Conservation (phyloP, 2,113 vertebrate species). For the Nettapus auritus region DNA sequence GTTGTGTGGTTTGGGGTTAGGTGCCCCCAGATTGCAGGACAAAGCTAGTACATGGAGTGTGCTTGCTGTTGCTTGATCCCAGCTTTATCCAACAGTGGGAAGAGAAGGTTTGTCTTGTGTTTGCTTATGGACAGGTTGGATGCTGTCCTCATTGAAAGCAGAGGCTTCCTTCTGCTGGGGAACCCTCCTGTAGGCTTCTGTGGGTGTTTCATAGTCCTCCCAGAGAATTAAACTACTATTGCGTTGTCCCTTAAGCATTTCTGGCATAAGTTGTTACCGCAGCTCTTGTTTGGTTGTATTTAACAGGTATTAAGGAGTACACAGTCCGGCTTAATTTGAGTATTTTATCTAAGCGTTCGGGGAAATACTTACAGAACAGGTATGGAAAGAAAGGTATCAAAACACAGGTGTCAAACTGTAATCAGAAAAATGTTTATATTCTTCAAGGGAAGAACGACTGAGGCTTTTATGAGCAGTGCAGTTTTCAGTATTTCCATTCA, state of each 20-base stretch:
- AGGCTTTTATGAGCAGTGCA: background rate
- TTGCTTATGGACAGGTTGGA: background rate
- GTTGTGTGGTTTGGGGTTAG: background rate
- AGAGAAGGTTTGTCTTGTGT: background rate
- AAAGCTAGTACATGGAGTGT: background rate
- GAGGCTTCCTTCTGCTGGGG: background rate
- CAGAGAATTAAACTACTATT: background rate
- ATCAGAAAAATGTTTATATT: background rate
- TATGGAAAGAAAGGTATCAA: background rate
- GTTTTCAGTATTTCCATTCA: background rate
- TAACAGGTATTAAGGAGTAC: background rate
- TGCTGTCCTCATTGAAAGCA: background rate
- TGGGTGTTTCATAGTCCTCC: background rate
- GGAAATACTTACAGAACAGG: background rate
- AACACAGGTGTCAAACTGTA: background rate
- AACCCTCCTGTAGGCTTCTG: background rate
- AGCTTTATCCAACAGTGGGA: background rate
- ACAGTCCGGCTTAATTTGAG: background rate
- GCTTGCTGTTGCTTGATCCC: background rate
- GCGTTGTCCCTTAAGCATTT: background rate
- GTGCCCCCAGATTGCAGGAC: background rate
- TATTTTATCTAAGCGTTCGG: background rate
- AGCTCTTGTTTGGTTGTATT: background rate
- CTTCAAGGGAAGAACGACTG: background rate
- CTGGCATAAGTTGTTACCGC: background rate